These are phyloP conservation scores for Macroglossus sobrinus DNA, from an alignment of 2,113 vertebrate genomes.

Conservation along the genomic window DNA sequence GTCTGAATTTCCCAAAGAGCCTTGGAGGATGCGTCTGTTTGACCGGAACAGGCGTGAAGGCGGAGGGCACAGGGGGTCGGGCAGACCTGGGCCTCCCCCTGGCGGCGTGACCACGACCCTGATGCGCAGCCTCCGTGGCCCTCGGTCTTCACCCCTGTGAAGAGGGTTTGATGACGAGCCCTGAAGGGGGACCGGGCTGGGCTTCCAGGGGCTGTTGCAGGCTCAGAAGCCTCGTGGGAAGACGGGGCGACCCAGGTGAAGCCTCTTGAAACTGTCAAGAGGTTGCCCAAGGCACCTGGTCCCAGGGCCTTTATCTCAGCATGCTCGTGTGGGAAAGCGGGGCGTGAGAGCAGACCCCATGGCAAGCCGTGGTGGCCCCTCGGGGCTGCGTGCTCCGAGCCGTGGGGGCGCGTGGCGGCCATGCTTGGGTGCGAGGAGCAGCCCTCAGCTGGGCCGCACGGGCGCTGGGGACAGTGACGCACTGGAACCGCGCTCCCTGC, in stretches of 20 bases:
- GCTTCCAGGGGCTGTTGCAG: background rate
- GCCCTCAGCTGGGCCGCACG: rapidly evolving
- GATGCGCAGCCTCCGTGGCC: background rate
- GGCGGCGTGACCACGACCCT: rapidly evolving
- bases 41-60: rapidly evolving
- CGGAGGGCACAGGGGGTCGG: background rate
- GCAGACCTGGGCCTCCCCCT: background rate
- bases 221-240: background rate
- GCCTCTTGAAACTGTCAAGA: background rate
- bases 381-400: background rate
- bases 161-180: background rate
- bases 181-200: background rate
- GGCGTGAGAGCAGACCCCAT: background rate
- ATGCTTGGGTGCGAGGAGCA: too few species aligned
- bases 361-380: rapidly evolving
- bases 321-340: rapidly evolving
- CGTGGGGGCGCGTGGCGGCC: rapidly evolving
- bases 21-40: background rate
- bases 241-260: rapidly evolving
- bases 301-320: rapidly evolving
- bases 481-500: rapidly evolving
- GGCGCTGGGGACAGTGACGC: rapidly evolving
- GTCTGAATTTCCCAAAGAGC: background rate
- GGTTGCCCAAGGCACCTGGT: background rate
- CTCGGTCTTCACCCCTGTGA: background rate